Conservation (phyloP, 1,140 invertebrate genomes). For the Euglossa dilemma region DNA sequence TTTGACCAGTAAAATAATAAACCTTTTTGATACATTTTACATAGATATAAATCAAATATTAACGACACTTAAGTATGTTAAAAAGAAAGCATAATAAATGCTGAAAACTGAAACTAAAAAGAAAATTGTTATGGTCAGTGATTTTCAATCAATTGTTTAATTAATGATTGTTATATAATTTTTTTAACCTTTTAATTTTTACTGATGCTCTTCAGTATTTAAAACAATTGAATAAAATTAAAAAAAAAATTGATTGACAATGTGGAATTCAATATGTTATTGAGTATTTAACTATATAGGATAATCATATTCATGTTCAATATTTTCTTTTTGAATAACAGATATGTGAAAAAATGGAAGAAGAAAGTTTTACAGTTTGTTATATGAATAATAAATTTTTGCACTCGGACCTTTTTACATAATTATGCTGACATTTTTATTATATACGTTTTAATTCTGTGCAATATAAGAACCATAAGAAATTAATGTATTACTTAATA, state of each 20-base stretch:
- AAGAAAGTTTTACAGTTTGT: background rate
- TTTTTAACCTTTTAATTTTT: background rate
- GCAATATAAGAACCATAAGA: background rate
- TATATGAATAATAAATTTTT: background rate
- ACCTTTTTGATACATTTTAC: conserved; percentile 81
- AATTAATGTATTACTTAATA: background rate
- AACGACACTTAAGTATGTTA: conserved; percentile 75
- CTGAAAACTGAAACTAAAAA: conserved; percentile 59
- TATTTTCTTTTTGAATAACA: background rate
- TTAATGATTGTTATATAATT: background rate
- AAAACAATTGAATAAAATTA: background rate
- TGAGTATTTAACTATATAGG: background rate
- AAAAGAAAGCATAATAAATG: conserved; percentile 77
- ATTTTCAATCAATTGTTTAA: conserved; percentile 27
- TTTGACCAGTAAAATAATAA: conserved; percentile 57
- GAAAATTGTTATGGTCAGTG: conserved; percentile 25
- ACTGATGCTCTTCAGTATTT: background rate
- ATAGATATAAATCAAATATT: conserved; percentile 75
- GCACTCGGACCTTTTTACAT: background rate
- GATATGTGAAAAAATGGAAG: background rate
- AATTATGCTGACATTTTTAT: background rate
- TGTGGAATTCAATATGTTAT: no score
- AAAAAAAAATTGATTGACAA: background rate
- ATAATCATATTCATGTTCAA: background rate
- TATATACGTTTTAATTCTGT: background rate